Percentiles rank a stretch among this genome's conserved stretches.
These are phyloP conservation scores for Uropsilus gracilis DNA, from an alignment of 2,113 vertebrate species.

Conservation along the genomic window DNA sequence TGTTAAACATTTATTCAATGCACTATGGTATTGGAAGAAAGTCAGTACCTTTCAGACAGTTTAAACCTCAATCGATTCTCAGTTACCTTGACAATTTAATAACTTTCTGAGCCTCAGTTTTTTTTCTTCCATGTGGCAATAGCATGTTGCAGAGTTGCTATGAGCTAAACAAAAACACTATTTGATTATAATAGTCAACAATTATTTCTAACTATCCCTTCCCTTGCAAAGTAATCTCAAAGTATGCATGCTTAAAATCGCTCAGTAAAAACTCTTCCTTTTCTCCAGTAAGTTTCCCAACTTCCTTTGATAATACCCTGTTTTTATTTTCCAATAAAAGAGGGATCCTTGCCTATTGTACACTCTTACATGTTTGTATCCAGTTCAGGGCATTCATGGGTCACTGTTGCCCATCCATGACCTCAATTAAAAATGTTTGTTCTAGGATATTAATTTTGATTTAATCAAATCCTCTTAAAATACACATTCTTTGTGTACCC, in stretches of 20 bases:
- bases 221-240: constrained; percentile 5
- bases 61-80: not conserved
- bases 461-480: constrained; percentile 19
- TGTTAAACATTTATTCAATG: constrained; percentile 21
- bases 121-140: not conserved
- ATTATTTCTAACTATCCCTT: not conserved
- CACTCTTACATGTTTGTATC: not conserved
- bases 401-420: not conserved
- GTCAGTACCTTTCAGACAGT: not conserved
- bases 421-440: not conserved
- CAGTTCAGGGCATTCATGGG: not conserved
- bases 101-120: not conserved
- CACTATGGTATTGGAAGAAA: not conserved
- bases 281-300: not conserved
- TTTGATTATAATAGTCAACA: not conserved
- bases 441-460: not conserved
- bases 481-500: not conserved
- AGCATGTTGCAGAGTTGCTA: not conserved
- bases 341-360: not conserved
- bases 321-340: constrained; percentile 18
- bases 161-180: not conserved
- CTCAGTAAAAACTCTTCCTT: not conserved
- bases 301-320: not conserved
- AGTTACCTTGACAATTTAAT: not conserved
- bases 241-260: not conserved